Evolutionary conservation across 2,888 invertebrate genomes (phyloP), one percentile per base, ranked within the genome.

Genomic region (Microdon myrmicae): DNA sequence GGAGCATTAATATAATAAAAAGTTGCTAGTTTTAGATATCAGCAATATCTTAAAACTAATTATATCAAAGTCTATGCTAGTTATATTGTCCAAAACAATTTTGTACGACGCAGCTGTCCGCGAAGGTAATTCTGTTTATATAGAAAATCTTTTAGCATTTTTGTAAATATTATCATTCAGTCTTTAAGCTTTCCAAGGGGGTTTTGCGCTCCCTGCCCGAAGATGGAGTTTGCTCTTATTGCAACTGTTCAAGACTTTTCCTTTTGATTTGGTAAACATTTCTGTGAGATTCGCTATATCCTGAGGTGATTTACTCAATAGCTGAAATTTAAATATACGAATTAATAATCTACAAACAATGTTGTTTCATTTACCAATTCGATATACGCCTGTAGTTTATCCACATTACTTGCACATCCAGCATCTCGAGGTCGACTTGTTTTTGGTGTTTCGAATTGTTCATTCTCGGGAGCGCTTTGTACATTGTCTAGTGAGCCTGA

Each of bases 241-340:
- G 4, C 59, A 68, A 37, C 48, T 68, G 14, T 51, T 9, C 55
- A 70, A 20, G 22, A 60, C 60, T n/a, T 59, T 47, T 37, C 72
- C 70, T 14, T 71, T 58, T 1, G 71, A 69, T 20, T 74, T 45
- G 4, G 73, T 69, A 7, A 79, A 69, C 13, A 79, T 74, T 60
- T 74, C 71, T 32, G 79, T 74, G 3, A 80, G 69, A 41, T 74
- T 74, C 54, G 80, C 79, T 26, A 78, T 72, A 56, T 79, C 79
- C 49, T 75, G 72, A 2, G 84, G 82, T 0, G 83, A 82, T 70
- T 84, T 85, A 10, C 82, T 82, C 9, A 86, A 74, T 7, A 85
- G 72, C 84, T 84, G 75, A 0, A 68, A 66, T 44, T 35, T 37
- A 43, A n/a, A 23, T 20, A 19, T 13, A 34, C 14, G 13, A 22